Evolutionary conservation across 2,888 invertebrate species (phyloP).

Genomic region (Pyralis farinalis): DNA sequence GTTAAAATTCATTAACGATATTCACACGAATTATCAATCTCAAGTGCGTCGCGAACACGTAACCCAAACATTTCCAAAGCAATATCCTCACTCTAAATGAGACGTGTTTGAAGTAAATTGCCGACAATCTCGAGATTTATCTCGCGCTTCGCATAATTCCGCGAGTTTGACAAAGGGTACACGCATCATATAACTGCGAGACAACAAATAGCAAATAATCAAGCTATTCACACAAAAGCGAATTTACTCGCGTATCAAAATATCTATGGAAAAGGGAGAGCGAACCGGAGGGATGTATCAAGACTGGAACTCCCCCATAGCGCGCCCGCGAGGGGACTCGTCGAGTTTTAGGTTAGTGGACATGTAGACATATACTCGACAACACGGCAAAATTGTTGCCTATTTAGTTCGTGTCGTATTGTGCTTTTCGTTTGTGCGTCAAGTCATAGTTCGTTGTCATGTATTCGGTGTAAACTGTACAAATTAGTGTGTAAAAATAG

Average conservation of each 20-base stretch:
- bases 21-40: too few species aligned
- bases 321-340: conserved; percentile 67
- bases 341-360: conserved; percentile 81
- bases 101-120: conserved; percentile 3
- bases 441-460: conserved; percentile 75
- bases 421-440: conserved; percentile 79
- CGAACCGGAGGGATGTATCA: conserved; percentile 74
- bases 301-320: conserved; percentile 71
- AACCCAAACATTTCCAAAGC: background rate
- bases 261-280: conserved; percentile 61
- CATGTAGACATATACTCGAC: conserved; percentile 81
- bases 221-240: conserved; percentile 68
- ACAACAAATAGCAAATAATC: conserved; percentile 73
- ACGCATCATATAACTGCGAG: conserved; percentile 22
- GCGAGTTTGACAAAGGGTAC: conserved; percentile 2
- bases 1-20: too few species aligned
- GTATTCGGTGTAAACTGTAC: conserved; percentile 43
- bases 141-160: conserved; percentile 3
- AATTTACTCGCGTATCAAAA: conserved; percentile 71
- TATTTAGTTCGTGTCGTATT: conserved; percentile 79
- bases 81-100: conserved; percentile 3
- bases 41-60: too few species aligned
- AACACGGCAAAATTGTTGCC: conserved; percentile 81
- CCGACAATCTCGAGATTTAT: conserved; percentile 2
- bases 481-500: conserved; percentile 29